Conservation (phyloP, 2,797 vertebrate species). For the Nyctibius grandis region DNA sequence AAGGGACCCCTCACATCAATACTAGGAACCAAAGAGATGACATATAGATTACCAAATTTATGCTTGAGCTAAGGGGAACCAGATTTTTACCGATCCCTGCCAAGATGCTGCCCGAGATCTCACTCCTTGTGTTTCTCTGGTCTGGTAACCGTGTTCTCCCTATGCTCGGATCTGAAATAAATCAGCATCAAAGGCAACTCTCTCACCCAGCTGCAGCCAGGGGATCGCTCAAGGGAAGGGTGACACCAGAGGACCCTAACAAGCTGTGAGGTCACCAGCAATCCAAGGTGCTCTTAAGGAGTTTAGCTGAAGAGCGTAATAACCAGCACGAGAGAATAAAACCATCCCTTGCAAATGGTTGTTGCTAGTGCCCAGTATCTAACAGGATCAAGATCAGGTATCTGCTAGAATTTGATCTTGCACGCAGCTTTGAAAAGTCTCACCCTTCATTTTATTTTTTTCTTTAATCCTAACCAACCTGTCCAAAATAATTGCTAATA, state of each 20-base stretch:
- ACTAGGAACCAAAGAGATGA: neutral
- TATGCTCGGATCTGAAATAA: neutral
- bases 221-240: neutral
- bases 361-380: fast-evolving
- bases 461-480: neutral
- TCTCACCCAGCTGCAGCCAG: neutral
- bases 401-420: neutral
- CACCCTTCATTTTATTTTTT: neutral
- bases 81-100: neutral
- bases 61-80: neutral
- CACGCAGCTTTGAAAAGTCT: neutral
- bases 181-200: neutral
- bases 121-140: neutral
- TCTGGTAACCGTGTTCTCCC: neutral
- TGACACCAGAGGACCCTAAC: neutral
- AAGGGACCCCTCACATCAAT: neutral
- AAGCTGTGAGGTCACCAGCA: neutral
- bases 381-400: neutral
- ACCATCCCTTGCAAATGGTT: neutral
- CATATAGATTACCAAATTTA: neutral
- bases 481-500: neutral
- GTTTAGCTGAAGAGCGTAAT: neutral
- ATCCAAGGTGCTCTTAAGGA: neutral
- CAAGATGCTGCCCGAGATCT: neutral
- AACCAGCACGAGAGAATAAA: neutral